Evolutionary conservation across 2,888 invertebrate species (phyloP).

Genomic region (Cerastoderma edule): DNA sequence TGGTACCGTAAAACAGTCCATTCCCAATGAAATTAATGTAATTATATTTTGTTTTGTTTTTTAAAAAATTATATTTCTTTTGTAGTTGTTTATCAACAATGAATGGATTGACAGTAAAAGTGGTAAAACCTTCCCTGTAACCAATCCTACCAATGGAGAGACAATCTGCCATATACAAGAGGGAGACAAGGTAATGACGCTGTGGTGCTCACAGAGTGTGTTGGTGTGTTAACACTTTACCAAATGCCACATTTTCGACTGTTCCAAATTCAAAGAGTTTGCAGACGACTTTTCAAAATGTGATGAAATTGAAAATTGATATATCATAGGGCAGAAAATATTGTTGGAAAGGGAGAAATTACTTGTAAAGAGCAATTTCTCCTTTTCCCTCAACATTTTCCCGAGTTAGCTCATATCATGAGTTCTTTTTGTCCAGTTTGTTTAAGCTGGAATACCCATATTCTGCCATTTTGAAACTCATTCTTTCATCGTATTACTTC

Average conservation of each 20-base stretch:
- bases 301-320: too few species aligned
- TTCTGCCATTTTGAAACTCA: too few species aligned
- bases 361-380: background rate
- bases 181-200: slow-evolving; percentile 73
- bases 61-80: slow-evolving; percentile 16
- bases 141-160: slow-evolving; percentile 90
- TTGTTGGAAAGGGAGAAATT: background rate
- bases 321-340: background rate
- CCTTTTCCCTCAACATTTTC: background rate
- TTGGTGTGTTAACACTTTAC: too few species aligned
- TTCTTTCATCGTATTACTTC: too few species aligned
- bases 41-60: background rate
- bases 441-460: too few species aligned
- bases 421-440: too few species aligned
- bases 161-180: slow-evolving; percentile 78
- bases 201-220: background rate
- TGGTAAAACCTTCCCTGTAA: slow-evolving; percentile 92
- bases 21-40: background rate
- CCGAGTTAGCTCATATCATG: too few species aligned
- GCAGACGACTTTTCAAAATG: too few species aligned
- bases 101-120: slow-evolving; percentile 95
- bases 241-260: too few species aligned
- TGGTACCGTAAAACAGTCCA: background rate
- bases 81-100: slow-evolving; percentile 95
- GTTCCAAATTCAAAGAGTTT: too few species aligned